Percentiles rank a stretch among this genome's conserved stretches.
Evolutionary conservation across 2,113 vertebrate species (phyloP).

Genomic region (Nothobranchius furzeri): DNA sequence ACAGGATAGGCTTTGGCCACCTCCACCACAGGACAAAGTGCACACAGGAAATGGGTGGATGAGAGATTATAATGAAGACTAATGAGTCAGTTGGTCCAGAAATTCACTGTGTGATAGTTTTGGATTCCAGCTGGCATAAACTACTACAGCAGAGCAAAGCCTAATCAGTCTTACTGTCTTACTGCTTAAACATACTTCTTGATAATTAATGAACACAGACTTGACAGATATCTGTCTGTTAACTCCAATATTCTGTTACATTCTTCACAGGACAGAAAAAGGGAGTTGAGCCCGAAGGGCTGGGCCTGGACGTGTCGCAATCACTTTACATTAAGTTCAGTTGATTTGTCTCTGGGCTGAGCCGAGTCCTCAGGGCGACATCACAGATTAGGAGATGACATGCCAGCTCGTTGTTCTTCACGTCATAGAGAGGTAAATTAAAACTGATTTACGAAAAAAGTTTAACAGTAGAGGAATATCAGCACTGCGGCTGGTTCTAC

Average conservation of each 20-base stretch:
- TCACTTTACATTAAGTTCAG: slow-evolving; percentile 20
- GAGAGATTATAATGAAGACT: neutral
- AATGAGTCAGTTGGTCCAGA: neutral
- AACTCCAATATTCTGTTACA: slow-evolving; percentile 10
- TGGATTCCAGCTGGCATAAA: neutral
- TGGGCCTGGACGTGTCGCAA: slow-evolving; percentile 22
- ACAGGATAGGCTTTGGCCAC: no score
- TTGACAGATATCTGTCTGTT: slow-evolving; percentile 8
- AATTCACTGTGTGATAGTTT: neutral
- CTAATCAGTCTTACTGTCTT: slow-evolving; percentile 1
- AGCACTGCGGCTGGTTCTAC: neutral
- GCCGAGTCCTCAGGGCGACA: neutral
- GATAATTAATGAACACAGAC: slow-evolving; percentile 17
- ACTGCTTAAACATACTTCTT: slow-evolving; percentile 6
- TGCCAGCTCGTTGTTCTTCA: slow-evolving; percentile 8
- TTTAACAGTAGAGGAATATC: neutral
- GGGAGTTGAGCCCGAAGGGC: slow-evolving; percentile 6
- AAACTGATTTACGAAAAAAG: neutral
- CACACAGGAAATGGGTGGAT: neutral
- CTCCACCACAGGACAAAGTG: no score
- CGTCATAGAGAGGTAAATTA: neutral
- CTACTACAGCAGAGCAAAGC: neutral
- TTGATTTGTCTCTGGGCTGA: slow-evolving; percentile 2
- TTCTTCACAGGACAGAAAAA: slow-evolving; percentile 12
- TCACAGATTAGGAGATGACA: slow-evolving; percentile 6